Evolutionary conservation across 2,888 invertebrate species (phyloP).

Genomic region (Cantharis flavilabris): DNA sequence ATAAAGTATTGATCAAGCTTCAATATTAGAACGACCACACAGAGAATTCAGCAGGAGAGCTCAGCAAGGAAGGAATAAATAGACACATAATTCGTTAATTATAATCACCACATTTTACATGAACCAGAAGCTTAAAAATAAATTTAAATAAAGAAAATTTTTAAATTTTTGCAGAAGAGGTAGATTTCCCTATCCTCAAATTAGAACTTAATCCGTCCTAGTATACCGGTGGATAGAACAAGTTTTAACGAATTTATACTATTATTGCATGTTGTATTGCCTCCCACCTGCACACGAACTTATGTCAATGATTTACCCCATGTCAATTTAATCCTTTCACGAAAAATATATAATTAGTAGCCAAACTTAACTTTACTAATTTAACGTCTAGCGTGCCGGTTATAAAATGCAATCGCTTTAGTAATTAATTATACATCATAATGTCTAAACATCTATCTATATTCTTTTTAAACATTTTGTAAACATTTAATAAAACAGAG

Average conservation of each 20-base stretch:
- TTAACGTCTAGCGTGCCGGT: slow-evolving; percentile 17
- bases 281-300: slow-evolving; percentile 15
- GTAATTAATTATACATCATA: slow-evolving; percentile 3
- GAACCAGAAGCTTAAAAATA: background rate
- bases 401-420: background rate
- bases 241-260: background rate
- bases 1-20: background rate
- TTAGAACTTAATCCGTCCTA: background rate
- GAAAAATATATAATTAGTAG: slow-evolving; percentile 16
- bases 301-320: slow-evolving; percentile 9
- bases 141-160: background rate
- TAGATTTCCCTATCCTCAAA: background rate
- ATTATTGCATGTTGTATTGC: background rate
- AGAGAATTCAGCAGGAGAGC: background rate
- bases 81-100: no score
- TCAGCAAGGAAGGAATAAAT: background rate
- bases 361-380: slow-evolving; percentile 16
- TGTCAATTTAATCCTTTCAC: slow-evolving; percentile 11
- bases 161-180: background rate
- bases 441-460: background rate
- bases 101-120: no score
- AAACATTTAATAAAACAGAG: background rate
- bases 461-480: slow-evolving; percentile 2
- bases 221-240: background rate
- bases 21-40: background rate